Conservation (phyloP, 2,113 vertebrate genomes). For the Acrocephalus kingi region DNA sequence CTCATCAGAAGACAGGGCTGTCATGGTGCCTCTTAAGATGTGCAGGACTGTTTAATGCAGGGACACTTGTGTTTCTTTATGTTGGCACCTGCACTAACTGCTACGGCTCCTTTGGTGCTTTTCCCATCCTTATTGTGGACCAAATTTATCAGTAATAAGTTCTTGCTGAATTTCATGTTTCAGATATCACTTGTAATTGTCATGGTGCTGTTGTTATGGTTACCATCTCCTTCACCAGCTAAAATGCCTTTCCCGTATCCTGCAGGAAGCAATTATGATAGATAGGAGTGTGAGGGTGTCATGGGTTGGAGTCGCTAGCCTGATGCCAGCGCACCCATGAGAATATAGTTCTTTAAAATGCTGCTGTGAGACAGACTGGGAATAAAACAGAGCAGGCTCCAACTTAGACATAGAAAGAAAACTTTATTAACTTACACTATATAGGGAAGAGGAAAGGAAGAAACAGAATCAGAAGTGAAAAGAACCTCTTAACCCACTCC, state of each 20-base stretch:
- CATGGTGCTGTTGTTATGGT: conserved; percentile 54
- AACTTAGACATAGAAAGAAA: too few relatives aligned
- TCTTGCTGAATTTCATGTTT: not conserved
- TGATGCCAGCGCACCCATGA: too few relatives aligned
- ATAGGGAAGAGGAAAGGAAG: too few relatives aligned
- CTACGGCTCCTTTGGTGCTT: not conserved
- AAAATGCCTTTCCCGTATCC: not conserved
- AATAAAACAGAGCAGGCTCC: too few relatives aligned
- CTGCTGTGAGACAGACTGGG: too few relatives aligned
- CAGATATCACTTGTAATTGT: not conserved
- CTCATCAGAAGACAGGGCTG: not conserved
- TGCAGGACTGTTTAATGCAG: not conserved
- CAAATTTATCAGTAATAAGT: not conserved
- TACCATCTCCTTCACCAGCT: not conserved
- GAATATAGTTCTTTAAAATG: too few relatives aligned
- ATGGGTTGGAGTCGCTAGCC: too few relatives aligned
- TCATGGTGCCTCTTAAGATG: not conserved
- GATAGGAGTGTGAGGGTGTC: not conserved
- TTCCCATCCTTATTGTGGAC: not conserved
- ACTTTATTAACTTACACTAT: too few relatives aligned
- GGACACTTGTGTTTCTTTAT: not conserved
- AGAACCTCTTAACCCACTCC: too few relatives aligned
- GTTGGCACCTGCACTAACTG: not conserved
- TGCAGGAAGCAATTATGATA: conserved; percentile 1
- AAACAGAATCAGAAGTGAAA: too few relatives aligned